Base-by-base conservation (phyloP, 2,888 invertebrate genomes). In the Pimpla rufipes region DNA sequence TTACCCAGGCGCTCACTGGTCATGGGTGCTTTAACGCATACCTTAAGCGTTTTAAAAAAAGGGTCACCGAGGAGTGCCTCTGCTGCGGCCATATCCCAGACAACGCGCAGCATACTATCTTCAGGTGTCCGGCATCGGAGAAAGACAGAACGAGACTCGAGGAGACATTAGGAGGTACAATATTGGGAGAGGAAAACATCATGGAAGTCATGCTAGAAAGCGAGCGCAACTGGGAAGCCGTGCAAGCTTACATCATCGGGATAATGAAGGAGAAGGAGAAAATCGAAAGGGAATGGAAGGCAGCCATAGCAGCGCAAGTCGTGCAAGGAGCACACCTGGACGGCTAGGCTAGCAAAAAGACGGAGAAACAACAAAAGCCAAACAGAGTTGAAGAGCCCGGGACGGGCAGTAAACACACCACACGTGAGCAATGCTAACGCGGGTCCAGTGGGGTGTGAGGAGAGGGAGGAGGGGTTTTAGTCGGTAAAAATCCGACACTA, bases 21-120 rank as follows among this genome's bases (percentile, higher is more conserved):
- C 88, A 89, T 50, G 87, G 88, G 8, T 85, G 85, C 35, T 88
- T 89, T 79, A 81, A 84, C 11, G 45, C 42, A 21, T 82, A 85
- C 66, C 84, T 89, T 74, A 16, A 84, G 55, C 29, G 77, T 16
- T 80, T 85, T 11, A 81, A 80, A 10, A 79, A 73, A 45, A 79
- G 57, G 75, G 89, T 88, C 74, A 91, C 85, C 89, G 88, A 85
- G 87, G 83, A 84, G 86, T 87, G 87, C 81, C 79, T 83, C 81
- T 86, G 81, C 83, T 87, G 85, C 55, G 71, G 66, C 3, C 37
- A 71, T 29, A 21, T 11, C 40, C 59, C 74, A 18, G 73, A 81
- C 40, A 64, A 78, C 29, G 78, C 68, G 6, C 13, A 23, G 8
- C 84, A 81, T 40, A 42, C 75, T 0, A 11, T 81, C 6, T 81